Evolutionary conservation across 2,113 vertebrate genomes (phyloP).

Genomic region (Prinia subflava): DNA sequence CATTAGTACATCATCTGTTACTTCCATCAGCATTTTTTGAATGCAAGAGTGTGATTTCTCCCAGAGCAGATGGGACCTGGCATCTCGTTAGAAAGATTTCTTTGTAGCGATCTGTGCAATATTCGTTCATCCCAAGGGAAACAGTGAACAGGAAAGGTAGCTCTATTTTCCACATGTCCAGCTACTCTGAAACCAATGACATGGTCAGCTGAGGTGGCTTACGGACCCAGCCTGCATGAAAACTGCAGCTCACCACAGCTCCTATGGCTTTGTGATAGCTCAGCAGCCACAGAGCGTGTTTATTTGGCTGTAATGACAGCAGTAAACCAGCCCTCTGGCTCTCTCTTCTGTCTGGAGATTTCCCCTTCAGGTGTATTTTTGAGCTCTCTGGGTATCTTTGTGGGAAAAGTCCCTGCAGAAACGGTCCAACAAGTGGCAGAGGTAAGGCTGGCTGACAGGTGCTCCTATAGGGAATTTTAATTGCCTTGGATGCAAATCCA

Average conservation of each 20-base stretch:
- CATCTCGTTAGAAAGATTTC: constrained; percentile 19
- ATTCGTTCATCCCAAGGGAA: not conserved
- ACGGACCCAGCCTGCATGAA: not conserved
- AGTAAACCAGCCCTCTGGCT: not conserved
- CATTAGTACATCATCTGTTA: constrained; percentile 39
- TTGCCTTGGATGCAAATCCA: not conserved
- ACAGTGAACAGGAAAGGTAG: not conserved
- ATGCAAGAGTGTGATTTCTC: constrained; percentile 13
- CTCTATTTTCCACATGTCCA: not conserved
- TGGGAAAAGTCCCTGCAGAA: not conserved
- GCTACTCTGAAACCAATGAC: not conserved
- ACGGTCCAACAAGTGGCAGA: not conserved
- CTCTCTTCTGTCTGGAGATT: not conserved
- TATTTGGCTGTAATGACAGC: not conserved
- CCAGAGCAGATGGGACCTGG: constrained; percentile 8
- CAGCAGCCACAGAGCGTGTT: not conserved
- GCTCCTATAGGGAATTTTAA: not conserved
- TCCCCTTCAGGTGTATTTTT: not conserved
- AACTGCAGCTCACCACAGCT: not conserved
- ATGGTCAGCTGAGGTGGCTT: not conserved
- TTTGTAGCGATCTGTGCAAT: not conserved
- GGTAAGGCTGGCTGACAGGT: not conserved
- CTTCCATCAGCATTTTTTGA: constrained; percentile 37
- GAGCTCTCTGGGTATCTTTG: not conserved
- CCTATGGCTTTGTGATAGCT: not conserved